Evolutionary conservation across 2,888 invertebrate genomes (phyloP).

Genomic region (Megaustenia siamemsis): DNA sequence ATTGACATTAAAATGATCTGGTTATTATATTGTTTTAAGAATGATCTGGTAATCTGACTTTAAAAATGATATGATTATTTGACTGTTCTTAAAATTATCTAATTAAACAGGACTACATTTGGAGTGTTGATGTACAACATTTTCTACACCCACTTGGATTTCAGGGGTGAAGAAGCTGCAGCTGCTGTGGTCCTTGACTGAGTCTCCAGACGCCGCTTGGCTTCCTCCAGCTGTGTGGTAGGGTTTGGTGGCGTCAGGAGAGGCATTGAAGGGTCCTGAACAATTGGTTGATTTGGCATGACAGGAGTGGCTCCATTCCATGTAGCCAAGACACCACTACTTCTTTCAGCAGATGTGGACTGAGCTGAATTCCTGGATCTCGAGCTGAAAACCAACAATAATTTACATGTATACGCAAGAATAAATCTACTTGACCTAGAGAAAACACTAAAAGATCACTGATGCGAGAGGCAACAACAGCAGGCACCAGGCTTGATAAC

Average conservation of each 20-base stretch:
- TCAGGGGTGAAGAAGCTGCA: slow-evolving; percentile 65
- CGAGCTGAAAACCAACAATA: slow-evolving; percentile 44
- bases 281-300: slow-evolving; percentile 77
- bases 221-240: slow-evolving; percentile 88
- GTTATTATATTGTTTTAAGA: no score
- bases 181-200: slow-evolving; percentile 77
- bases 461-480: no score
- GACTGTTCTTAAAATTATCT: no score
- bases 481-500: no score
- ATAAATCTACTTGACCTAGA: no score
- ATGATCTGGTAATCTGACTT: no score
- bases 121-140: neutral
- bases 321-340: slow-evolving; percentile 61
- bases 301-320: slow-evolving; percentile 64
- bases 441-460: no score
- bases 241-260: slow-evolving; percentile 86
- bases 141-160: slow-evolving; percentile 75
- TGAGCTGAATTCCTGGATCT: slow-evolving; percentile 79
- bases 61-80: no score
- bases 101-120: no score
- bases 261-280: slow-evolving; percentile 84
- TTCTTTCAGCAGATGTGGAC: slow-evolving; percentile 83
- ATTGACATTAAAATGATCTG: no score
- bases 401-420: neutral
- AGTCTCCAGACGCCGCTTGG: slow-evolving; percentile 85